These are phyloP conservation scores for Drosophila nebulosa DNA, from an alignment of 1,140 invertebrate species.

Conservation along the genomic window DNA sequence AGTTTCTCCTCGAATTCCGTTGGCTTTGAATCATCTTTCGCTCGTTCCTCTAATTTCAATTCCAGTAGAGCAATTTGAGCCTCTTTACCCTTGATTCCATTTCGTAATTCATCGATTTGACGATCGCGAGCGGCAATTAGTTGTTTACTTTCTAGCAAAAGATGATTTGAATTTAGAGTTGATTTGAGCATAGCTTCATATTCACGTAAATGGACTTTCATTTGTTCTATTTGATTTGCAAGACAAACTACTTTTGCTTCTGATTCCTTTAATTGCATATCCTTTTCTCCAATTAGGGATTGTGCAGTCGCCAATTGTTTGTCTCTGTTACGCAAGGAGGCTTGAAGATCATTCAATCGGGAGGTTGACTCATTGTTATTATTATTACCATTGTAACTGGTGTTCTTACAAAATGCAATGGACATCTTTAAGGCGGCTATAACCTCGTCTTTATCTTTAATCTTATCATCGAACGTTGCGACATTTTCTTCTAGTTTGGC, in stretches of 20 bases:
- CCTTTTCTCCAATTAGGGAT: too few relatives aligned
- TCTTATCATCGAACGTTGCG: background rate
- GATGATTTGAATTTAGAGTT: background rate
- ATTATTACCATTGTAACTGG: background rate
- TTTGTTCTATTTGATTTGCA: background rate
- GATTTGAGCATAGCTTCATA: background rate
- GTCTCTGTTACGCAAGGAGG: background rate
- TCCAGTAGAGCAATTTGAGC: background rate
- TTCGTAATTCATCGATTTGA: background rate
- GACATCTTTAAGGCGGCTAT: background rate
- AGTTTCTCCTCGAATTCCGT: background rate
- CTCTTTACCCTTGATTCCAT: background rate
- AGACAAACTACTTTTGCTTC: background rate
- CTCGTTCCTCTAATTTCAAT: background rate
- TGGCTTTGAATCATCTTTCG: background rate
- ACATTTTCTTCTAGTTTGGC: background rate
- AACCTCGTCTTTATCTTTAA: constrained; percentile 7
- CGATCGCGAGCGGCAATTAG: background rate
- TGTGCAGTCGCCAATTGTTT: background rate
- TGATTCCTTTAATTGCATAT: background rate
- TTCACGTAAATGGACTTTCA: background rate
- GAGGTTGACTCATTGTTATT: background rate
- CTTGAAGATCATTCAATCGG: background rate
- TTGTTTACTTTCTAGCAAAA: background rate
- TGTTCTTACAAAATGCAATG: background rate